Evolutionary conservation across 2,113 vertebrate genomes (phyloP), one percentile per base, ranked within the genome.

Genomic region (Scalopus aquaticus): DNA sequence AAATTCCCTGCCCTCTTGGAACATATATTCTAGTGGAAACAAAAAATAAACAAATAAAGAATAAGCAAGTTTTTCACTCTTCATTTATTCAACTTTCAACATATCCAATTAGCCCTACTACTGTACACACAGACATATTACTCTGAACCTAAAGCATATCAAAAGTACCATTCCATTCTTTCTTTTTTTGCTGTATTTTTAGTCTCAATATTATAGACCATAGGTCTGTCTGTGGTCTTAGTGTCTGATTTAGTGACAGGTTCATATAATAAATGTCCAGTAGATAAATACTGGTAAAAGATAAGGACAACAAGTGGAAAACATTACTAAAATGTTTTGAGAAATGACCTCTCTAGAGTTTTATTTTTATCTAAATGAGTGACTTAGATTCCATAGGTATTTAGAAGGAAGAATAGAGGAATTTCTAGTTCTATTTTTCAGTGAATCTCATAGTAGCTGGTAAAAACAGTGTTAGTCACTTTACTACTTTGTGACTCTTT

Each of bases 291-390:
- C 58, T 79, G 26, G 16, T 24, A 74, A 58, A 86, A 13, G 2
- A 54, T 87, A 22, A 86, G 84, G 76, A 58, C 51, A 51, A 2
- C 37, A 84, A 51, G 11, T 64, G 8, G 17, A 81, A 93, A 69
- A 64, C 30, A 83, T 44, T 28, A 30, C 26, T 89, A 35, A 92
- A 79, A 24, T 51, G 24, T 80, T 42, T n/a, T 90, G 15, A 89
- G 26, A 24, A 22, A 65, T 42, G 28, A 46, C 7, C 9, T 83
- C 24, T 67, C 9, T 37, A 42, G 30, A 49, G 0, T 30, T 26
- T 84, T 88, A 4, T 69, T 85, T 96, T 87, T 91, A 69, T 39
- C 19, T 85, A 72, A 91, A 72, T 80, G 8, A 58, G 80, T 64
- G 24, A 56, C 4, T 77, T 76, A 70, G 42, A 44, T 54, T 12